Conservation (phyloP, 2,797 vertebrate species). For the Anguilla obscura region DNA sequence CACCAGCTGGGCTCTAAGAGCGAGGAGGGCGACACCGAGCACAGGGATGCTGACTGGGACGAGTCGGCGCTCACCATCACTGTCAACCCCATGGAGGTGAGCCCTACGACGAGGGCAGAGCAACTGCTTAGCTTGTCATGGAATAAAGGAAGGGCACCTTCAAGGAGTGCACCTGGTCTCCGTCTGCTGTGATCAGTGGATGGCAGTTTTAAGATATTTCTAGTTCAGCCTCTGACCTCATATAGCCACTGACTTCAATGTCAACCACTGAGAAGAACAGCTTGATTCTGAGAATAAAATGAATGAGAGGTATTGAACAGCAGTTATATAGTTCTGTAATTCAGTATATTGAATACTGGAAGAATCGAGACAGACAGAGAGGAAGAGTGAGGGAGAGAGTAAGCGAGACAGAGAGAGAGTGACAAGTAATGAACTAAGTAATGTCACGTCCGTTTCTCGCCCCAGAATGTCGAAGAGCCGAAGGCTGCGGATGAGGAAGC, state of each 20-base stretch:
- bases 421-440: not conserved
- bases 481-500: conserved; percentile 56
- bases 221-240: not conserved
- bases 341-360: not conserved
- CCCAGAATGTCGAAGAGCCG: conserved; percentile 81
- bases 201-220: not conserved
- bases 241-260: not conserved
- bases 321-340: not conserved
- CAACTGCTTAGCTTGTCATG: not conserved
- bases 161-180: not conserved
- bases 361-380: not conserved
- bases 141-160: not conserved
- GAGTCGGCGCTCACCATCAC: conserved; percentile 91
- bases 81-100: conserved; percentile 96
- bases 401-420: not conserved
- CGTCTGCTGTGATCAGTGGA: not conserved
- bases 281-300: not conserved
- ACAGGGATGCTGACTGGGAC: conserved; percentile 88
- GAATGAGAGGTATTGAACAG: not conserved
- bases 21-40: conserved; percentile 74
- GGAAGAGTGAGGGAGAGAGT: not conserved
- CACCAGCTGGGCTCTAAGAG: conserved; percentile 77
- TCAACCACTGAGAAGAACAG: not conserved
- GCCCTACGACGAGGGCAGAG: not conserved
- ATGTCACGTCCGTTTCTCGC: conserved; percentile 25